Base-by-base conservation (phyloP, 2,113 vertebrate species). In the Limnothrissa miodon region DNA sequence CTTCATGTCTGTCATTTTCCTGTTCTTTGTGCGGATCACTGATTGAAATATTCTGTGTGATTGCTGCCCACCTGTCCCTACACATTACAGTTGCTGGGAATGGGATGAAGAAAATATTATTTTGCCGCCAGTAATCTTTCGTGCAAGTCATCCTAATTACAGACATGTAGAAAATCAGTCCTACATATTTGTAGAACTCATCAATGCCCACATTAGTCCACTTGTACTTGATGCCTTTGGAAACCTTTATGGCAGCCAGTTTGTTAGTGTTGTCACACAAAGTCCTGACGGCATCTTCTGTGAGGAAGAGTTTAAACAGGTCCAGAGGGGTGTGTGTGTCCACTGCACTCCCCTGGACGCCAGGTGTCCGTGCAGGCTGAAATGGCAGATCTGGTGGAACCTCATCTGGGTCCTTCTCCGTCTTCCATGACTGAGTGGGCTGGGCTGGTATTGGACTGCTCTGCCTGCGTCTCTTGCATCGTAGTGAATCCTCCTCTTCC, bases 181-280 rank as follows among this genome's bases (percentile, higher is more conserved):
- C 25, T 1, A 81, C 9, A 36, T 59, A 81, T 19, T 29, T 56
- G 46, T 56, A 59, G 5, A 81, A 59, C 29, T 81, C 80, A 4
- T 21, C 9, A 13, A 39, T 6, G 5, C 29, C 19, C 19, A 83
- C n/a, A 44, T 83, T 51, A 17, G 39, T 53, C 82, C 82, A 83
- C 42, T 1, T 62, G 82, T 59, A 83, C 39, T 83, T 79, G 23
- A 5, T 4, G 2, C 82, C 78, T 29, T 8, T 79, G 6, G 51
- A 48, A 9, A 45, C 17, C 5, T 15, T 51, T 19, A n/a, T 56
- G 21, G 82, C 78, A 7, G 74, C 82, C 0, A 79, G 82, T 5
- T 44, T 56, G 78, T 83, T 83, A 4, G 82, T 79, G 82, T 79
- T 80, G 59, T 23, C 36, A 45, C 82, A 83, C 29, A 83, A 33